Conservation (phyloP, 2,888 invertebrate genomes). For the Buathra laborator region DNA sequence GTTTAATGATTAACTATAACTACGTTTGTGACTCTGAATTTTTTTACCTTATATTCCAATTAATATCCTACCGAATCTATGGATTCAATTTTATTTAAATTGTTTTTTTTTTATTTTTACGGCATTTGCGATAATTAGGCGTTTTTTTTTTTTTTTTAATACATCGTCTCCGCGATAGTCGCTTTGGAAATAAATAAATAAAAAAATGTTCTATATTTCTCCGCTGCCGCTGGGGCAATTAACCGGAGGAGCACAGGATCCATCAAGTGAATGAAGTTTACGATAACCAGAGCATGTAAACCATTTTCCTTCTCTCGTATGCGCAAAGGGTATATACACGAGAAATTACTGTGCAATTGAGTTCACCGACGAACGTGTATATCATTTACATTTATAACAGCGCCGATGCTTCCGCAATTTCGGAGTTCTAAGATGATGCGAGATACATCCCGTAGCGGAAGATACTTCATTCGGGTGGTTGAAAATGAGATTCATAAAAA, state of each 20-base stretch:
- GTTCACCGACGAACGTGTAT: constrained; percentile 47
- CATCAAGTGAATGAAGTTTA: constrained; percentile 71
- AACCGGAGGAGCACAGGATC: constrained; percentile 67
- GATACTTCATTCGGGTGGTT: background rate
- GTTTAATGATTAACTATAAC: background rate
- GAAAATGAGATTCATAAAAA: background rate
- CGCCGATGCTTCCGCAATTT: constrained; percentile 8
- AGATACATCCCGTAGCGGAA: background rate
- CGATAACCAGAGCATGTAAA: constrained; percentile 73
- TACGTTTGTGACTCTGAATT: background rate
- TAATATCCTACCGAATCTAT: background rate
- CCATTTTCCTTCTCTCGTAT: constrained; percentile 59
- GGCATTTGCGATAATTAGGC: constrained; percentile 10
- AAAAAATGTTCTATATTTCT: constrained; percentile 66
- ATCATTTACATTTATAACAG: constrained; percentile 41
- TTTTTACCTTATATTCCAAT: background rate
- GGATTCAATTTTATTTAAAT: constrained; percentile 18
- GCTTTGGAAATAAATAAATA: constrained; percentile 32
- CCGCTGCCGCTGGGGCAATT: constrained; percentile 59
- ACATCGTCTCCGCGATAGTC: background rate
- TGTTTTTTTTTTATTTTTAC: constrained; percentile 32
- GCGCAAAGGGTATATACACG: constrained; percentile 26
- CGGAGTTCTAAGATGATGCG: background rate
- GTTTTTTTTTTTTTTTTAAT: constrained; percentile 11
- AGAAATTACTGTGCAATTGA: constrained; percentile 52